Evolutionary conservation across 2,113 vertebrate species (phyloP).

Genomic region (Xenus cinereus): DNA sequence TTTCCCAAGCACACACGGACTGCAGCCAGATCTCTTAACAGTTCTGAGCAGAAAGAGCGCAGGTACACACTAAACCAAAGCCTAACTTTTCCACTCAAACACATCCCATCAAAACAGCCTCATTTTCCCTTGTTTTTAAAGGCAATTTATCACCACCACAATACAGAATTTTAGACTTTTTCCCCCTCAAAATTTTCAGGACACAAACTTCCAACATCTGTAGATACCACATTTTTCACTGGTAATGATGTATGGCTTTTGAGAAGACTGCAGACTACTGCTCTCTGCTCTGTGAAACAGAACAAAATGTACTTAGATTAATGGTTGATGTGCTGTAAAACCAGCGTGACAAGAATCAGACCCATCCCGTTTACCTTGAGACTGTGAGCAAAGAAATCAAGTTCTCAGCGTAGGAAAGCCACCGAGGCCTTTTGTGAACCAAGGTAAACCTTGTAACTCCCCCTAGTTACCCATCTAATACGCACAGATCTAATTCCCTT

Average conservation of each 20-base stretch:
- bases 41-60: background rate
- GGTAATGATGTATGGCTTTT: background rate
- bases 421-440: background rate
- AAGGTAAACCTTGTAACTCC: background rate
- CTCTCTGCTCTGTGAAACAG: background rate
- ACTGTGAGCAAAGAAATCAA: background rate
- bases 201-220: background rate
- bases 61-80: background rate
- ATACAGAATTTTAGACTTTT: background rate
- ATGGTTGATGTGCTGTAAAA: background rate
- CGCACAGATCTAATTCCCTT: background rate
- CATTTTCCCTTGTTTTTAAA: background rate
- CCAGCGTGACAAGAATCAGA: background rate
- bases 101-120: background rate
- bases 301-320: constrained; percentile 5
- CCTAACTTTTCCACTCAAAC: background rate
- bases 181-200: background rate
- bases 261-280: background rate
- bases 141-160: background rate
- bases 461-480: background rate
- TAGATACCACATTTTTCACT: background rate
- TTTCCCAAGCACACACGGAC: background rate
- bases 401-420: background rate
- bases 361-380: background rate
- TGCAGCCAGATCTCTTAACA: background rate